Evolutionary conservation across 2,797 vertebrate genomes (phyloP).

Genomic region (Phrynocephalus forsythii): DNA sequence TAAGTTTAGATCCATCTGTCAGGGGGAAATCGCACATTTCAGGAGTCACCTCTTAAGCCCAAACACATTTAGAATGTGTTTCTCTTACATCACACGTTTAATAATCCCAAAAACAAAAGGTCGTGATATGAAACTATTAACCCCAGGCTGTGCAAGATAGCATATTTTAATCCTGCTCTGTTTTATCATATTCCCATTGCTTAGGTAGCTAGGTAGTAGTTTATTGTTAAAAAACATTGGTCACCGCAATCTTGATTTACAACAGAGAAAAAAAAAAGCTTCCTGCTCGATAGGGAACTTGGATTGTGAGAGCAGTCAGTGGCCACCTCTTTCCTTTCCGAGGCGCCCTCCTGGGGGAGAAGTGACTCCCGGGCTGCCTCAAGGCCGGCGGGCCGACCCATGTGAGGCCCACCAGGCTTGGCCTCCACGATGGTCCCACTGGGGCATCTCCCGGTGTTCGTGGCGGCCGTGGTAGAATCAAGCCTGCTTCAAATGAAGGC

Average conservation of each 20-base stretch:
- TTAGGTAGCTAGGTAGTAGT: no score
- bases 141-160: neutral
- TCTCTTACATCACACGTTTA: neutral
- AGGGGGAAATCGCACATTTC: neutral
- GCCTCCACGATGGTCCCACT: slow-evolving; percentile 23
- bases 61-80: neutral
- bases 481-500: slow-evolving; percentile 52
- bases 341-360: neutral
- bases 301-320: neutral
- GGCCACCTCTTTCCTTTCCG: slow-evolving; percentile 9
- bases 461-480: slow-evolving; percentile 31
- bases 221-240: no score
- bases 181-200: neutral
- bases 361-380: neutral
- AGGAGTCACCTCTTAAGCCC: neutral
- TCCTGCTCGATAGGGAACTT: slow-evolving; percentile 35
- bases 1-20: neutral
- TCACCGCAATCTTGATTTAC: no score
- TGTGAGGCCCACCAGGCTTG: no score
- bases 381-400: no score
- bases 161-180: neutral
- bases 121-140: neutral
- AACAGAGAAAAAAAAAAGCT: neutral
- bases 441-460: slow-evolving; percentile 20
- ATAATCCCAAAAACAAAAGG: neutral